These are phyloP conservation scores for Acleris sparsana DNA, from an alignment of 2,888 invertebrate genomes.

Conservation along the genomic window DNA sequence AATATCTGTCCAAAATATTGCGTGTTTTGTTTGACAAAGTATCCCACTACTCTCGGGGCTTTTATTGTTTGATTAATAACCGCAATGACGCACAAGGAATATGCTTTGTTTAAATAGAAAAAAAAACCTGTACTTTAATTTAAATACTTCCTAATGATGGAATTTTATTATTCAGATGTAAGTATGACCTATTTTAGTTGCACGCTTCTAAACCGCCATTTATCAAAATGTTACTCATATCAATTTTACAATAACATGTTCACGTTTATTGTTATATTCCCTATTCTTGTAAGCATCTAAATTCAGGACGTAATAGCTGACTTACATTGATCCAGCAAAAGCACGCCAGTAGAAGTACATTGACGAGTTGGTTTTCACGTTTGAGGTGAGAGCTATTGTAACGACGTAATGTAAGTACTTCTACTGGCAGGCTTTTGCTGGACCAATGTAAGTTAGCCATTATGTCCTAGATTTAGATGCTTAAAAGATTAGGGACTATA, in stretches of 20 bases:
- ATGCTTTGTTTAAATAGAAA: neutral
- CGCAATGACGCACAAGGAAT: constrained; percentile 18
- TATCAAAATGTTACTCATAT: neutral
- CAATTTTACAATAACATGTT: neutral
- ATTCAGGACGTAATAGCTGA: too few species aligned
- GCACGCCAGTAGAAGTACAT: too few species aligned
- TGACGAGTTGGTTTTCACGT: too few species aligned
- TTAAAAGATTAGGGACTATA: too few species aligned
- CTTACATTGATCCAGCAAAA: too few species aligned
- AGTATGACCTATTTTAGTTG: neutral
- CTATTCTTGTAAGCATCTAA: too few species aligned
- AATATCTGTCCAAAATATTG: constrained; percentile 2
- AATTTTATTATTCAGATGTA: neutral
- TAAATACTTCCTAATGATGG: neutral
- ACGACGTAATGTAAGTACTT: too few species aligned
- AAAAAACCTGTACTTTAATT: neutral
- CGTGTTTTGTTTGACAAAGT: constrained; percentile 12
- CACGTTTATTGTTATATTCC: too few species aligned
- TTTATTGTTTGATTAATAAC: constrained; percentile 2
- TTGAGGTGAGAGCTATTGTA: too few species aligned
- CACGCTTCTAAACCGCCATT: neutral
- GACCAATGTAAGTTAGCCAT: too few species aligned
- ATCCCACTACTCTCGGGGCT: constrained; percentile 9
- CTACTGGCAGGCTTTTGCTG: too few species aligned
- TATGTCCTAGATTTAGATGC: too few species aligned